Conservation (phyloP, 2,113 vertebrate genomes). For the Propithecus coquereli region DNA sequence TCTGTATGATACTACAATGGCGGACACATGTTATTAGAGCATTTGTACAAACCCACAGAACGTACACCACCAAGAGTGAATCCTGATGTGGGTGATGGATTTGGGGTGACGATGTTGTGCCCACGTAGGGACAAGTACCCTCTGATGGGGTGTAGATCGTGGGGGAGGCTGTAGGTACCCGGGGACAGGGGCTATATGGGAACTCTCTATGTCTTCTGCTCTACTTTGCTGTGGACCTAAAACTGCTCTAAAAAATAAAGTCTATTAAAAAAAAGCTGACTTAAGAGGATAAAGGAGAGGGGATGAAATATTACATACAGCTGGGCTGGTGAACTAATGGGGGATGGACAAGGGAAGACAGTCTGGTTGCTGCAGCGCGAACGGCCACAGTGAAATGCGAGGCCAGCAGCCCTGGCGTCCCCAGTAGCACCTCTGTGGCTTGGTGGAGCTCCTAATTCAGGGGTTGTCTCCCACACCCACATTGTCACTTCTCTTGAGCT, state of each 20-base stretch:
- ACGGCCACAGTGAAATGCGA: background rate
- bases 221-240: background rate
- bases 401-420: too few relatives aligned
- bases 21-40: accelerated
- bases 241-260: background rate
- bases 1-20: background rate
- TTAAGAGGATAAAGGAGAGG: background rate
- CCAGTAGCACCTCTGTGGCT: background rate
- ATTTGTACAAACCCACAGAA: background rate
- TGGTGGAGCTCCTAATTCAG: background rate
- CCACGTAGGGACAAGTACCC: background rate
- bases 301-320: background rate
- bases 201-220: background rate
- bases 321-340: background rate
- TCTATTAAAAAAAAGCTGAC: background rate
- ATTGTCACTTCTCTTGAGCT: background rate
- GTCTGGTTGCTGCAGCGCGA: background rate
- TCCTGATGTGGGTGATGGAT: accelerated
- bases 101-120: background rate
- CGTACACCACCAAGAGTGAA: accelerated
- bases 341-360: background rate
- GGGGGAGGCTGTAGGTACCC: too few relatives aligned
- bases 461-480: background rate
- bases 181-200: background rate
- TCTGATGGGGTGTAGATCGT: too few relatives aligned